These are phyloP conservation scores for Hydrophis major DNA, from an alignment of 2,797 vertebrate species.

Conservation along the genomic window DNA sequence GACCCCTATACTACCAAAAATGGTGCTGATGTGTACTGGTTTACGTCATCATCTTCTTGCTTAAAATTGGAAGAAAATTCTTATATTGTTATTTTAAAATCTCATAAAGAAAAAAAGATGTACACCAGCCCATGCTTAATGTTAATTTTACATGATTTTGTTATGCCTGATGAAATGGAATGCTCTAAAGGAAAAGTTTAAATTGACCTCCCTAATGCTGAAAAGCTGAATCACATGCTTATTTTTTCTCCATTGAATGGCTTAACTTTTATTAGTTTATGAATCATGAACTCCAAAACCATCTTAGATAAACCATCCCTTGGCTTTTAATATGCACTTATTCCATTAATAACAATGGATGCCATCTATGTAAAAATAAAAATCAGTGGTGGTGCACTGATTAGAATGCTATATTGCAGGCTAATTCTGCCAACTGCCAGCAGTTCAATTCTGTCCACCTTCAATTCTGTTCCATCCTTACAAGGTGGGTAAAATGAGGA, in stretches of 20 bases:
- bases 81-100: neutral
- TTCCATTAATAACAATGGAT: neutral
- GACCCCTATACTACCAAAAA: neutral
- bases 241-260: neutral
- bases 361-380: neutral
- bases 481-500: neutral
- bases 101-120: neutral
- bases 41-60: neutral
- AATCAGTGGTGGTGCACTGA: neutral
- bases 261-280: neutral
- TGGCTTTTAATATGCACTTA: neutral
- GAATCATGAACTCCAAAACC: neutral
- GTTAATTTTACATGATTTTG: neutral
- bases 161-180: neutral
- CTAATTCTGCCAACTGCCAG: neutral
- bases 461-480: neutral
- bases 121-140: neutral
- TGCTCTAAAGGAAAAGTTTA: neutral
- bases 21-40: neutral
- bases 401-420: neutral
- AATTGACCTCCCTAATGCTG: neutral
- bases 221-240: neutral
- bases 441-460: neutral
- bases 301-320: neutral
- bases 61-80: neutral